Evolutionary conservation across 2,113 vertebrate species (phyloP).

Genomic region (Gymnobelideus leadbeateri): DNA sequence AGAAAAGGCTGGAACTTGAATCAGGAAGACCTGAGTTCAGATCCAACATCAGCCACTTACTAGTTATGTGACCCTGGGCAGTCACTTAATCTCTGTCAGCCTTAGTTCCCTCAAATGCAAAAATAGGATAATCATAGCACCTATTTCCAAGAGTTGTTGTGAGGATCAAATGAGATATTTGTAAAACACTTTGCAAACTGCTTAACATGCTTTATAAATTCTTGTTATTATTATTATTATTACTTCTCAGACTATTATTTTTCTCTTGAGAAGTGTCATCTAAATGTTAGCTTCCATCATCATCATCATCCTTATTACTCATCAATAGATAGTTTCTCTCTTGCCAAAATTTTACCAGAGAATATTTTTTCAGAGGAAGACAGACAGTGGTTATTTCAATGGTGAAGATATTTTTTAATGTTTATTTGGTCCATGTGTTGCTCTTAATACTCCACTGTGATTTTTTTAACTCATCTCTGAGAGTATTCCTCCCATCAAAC

Average conservation of each 20-base stretch:
- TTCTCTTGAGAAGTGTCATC: not conserved
- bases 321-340: not conserved
- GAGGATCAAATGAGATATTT: not conserved
- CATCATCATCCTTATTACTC: not conserved
- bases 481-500: not conserved
- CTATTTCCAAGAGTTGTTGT: not conserved
- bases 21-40: not conserved
- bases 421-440: constrained; percentile 43
- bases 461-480: not conserved
- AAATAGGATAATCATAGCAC: not conserved
- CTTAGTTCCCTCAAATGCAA: not conserved
- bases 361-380: constrained; percentile 36
- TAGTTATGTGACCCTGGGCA: not conserved
- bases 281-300: not conserved
- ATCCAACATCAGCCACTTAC: not conserved
- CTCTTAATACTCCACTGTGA: not conserved
- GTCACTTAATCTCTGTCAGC: not conserved
- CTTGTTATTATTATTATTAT: not conserved
- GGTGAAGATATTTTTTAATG: constrained; percentile 45
- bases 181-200: not conserved
- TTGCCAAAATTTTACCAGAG: constrained; percentile 26
- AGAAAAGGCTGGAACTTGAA: not conserved
- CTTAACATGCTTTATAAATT: not conserved
- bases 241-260: not conserved
- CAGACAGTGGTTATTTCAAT: constrained; percentile 47